Conservation (phyloP, 1,140 invertebrate genomes). For the Brachionus paranguensis region DNA sequence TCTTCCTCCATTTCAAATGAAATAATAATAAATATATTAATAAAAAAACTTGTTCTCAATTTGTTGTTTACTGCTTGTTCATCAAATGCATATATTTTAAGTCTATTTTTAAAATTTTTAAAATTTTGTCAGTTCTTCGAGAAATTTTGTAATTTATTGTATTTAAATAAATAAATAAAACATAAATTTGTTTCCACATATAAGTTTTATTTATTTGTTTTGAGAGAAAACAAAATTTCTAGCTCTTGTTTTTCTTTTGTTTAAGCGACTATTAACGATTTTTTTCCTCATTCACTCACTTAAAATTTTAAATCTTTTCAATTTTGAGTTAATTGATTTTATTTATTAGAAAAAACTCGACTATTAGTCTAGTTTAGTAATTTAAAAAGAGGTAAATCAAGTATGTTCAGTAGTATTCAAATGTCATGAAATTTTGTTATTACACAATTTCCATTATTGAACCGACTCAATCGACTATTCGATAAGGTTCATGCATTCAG, state of each 20-base stretch:
- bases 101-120: background rate
- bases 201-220: background rate
- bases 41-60: background rate
- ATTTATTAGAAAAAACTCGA: background rate
- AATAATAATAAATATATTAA: background rate
- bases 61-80: background rate
- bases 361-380: too few relatives aligned
- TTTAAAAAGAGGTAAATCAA: too few relatives aligned
- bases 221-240: background rate
- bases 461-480: too few relatives aligned
- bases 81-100: background rate
- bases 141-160: background rate
- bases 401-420: too few relatives aligned
- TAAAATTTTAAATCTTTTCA: background rate
- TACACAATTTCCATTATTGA: too few relatives aligned
- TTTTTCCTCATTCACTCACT: background rate
- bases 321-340: background rate
- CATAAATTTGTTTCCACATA: background rate
- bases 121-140: background rate
- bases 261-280: background rate
- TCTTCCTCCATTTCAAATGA: background rate
- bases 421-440: too few relatives aligned
- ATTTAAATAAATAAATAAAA: background rate
- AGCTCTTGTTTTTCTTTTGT: background rate
- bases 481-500: too few relatives aligned